Conservation (phyloP, 2,113 vertebrate genomes). For the Sinocyclocheilus anshuiensis region DNA sequence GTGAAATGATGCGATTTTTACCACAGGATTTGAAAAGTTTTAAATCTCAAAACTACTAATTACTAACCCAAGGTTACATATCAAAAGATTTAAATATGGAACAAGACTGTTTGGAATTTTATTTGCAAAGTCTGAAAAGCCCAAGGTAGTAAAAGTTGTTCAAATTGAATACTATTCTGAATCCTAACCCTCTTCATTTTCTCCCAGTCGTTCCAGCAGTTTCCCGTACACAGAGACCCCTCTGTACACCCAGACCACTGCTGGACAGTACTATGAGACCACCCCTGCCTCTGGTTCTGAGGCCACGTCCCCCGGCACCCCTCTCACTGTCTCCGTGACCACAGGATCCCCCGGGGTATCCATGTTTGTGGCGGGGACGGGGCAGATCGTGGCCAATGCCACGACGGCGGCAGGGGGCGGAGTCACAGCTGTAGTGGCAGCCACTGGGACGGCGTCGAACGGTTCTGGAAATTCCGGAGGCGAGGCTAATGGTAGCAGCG, state of each 20-base stretch:
- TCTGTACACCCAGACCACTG: slow-evolving; percentile 82
- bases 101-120: not conserved
- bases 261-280: slow-evolving; percentile 83
- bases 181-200: not conserved
- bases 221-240: slow-evolving; percentile 86
- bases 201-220: slow-evolving; percentile 80
- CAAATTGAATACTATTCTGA: not conserved
- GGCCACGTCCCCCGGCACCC: slow-evolving; percentile 79
- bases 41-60: not conserved
- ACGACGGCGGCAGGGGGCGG: slow-evolving; percentile 61
- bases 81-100: not conserved
- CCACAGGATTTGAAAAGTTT: not conserved
- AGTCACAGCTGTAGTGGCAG: slow-evolving; percentile 57
- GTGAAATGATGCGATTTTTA: too few relatives aligned
- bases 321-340: slow-evolving; percentile 76
- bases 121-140: not conserved
- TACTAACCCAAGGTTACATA: not conserved
- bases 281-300: slow-evolving; percentile 78
- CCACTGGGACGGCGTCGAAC: slow-evolving; percentile 67
- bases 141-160: not conserved
- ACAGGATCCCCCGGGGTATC: slow-evolving; percentile 81
- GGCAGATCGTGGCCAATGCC: slow-evolving; percentile 72
- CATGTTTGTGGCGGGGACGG: slow-evolving; percentile 79
- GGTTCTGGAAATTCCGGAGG: slow-evolving; percentile 73
- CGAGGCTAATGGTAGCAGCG: slow-evolving; percentile 67